phyloP scores from a whole-genome alignment of 2,888 invertebrate genomes.

The Dilophus febrilis region DNA sequence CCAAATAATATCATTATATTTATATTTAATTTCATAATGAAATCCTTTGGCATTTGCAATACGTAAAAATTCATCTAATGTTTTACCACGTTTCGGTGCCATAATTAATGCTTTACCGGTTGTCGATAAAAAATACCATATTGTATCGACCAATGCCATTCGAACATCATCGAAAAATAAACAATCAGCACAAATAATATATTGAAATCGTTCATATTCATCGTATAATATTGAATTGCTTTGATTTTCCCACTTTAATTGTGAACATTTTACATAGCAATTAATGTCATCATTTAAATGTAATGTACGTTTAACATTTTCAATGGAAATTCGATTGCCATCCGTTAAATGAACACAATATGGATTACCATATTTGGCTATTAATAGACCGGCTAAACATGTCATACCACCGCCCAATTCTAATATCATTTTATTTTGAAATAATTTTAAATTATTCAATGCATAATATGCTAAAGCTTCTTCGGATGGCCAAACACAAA shows the following conservation, averaged over 20 bases:
- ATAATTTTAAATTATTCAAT: constrained; percentile 43
- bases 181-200: constrained; percentile 62
- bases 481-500: constrained; percentile 67
- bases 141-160: constrained; percentile 45
- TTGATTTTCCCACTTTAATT: constrained; percentile 38
- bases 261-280: constrained; percentile 34
- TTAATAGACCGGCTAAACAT: constrained; percentile 57
- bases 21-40: constrained; percentile 35
- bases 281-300: constrained; percentile 42
- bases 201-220: constrained; percentile 40
- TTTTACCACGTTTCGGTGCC: constrained; percentile 57
- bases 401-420: constrained; percentile 78
- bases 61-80: constrained; percentile 48
- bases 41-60: constrained; percentile 43
- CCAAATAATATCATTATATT: constrained; percentile 50
- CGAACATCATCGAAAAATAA: constrained; percentile 61
- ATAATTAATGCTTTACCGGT: constrained; percentile 52
- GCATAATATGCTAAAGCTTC: constrained; percentile 54
- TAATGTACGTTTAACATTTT: constrained; percentile 50
- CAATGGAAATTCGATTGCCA: constrained; percentile 57
- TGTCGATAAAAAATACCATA: constrained; percentile 41
- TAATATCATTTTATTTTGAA: constrained; percentile 48
- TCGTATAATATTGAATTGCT: constrained; percentile 17
- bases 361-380: constrained; percentile 48
- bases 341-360: constrained; percentile 53